Evolutionary conservation across 2,888 invertebrate genomes (phyloP), one percentile per base, ranked within the genome.

Genomic region (Cryptocephalus primarius): DNA sequence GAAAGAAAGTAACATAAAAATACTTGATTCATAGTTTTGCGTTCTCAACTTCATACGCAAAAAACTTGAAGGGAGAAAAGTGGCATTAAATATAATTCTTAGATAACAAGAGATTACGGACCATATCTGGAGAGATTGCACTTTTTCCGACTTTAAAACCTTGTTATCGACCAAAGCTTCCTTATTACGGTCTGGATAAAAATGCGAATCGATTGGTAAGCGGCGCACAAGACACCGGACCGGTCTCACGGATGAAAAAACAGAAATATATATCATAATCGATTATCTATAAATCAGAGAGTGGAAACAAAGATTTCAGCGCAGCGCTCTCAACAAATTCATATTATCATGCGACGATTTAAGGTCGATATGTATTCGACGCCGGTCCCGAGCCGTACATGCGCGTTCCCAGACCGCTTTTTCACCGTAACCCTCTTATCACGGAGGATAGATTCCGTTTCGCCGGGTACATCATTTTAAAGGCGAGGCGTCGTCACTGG

Each of bases 401-500:
- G 54, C 50, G 47, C 51, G 52, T 48, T 47, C 47, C 49, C 41
- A 46, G 53, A 55, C 59, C 52, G 50, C 56, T 57, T 57, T 59
- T 56, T 59, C 22, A 22, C 22, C 22, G 22, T 22, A 22, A 22
- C 22, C 22, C 22, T 52, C 55, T 55, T 59, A 59, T 59, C 59
- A 57, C 56, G 56, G 56, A 51, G 22, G 22, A 22, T 22, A 22
- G 44, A 33, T 44, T 54, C 54, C 56, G 55, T 56, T 59, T 57
- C 58, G 59, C 60, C 53, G 57, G 55, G 59, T 61, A 61, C 60
- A 60, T 60, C 60, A 60, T 60, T 58, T 60, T 60, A 58, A 55
- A 54, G 49, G 49, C 44, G 51, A 50, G 52, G 45, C 43, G 51
- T 55, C 60, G 50, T 54, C 41, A 55, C 55, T 43, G 60, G 61